Base-by-base conservation (phyloP, 2,888 invertebrate genomes). In the Tetranychus truncatus region DNA sequence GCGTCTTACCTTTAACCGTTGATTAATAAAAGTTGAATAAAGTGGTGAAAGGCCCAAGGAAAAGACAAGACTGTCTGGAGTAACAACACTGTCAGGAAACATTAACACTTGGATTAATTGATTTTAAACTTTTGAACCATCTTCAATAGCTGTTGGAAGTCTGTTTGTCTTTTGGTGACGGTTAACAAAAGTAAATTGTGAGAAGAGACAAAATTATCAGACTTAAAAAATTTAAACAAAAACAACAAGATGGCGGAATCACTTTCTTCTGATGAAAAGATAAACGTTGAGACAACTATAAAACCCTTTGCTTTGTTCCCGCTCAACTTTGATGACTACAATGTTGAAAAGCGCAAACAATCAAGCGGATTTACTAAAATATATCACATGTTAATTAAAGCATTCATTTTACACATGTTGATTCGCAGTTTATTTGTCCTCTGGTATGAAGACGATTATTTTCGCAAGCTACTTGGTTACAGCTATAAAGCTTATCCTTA, bases 231-330 rank as follows among this genome's bases (percentile, higher is more conserved):
- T 5, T 34, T 34, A 34, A 34, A 4, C 3, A 34, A 34, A 34
- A 34, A 34, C 34, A 34, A 55, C 69, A 24, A 69, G 34, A 69
- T 69, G 69, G 34, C 69, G 21, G 69, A 69, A 69, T 24, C 69
- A 69, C 69, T 69, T 9, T 69, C 69, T 6, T 24, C 21, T 6
- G 69, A 69, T 69, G 69, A 69, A 21, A 69, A 24, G 34, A 69
- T 69, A 20, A 69, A 69, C 20, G 11, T 69, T 69, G 69, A 69
- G 34, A 69, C 69, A 11, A 24, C 20, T 11, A 21, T 69, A 11
- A 24, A 24, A 69, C 69, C 69, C 11, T 69, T 20, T 69, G 69
- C 21, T 24, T 69, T 69, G 11, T 69, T 69, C 11, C 21, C 69
- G 2, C 20, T 69, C 21, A 24, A 69, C 20, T 69, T 69, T 69